Percentiles rank a stretch among this genome's conserved stretches.
Conservation (phyloP, 2,888 invertebrate genomes). For the Horisme vitalbata region DNA sequence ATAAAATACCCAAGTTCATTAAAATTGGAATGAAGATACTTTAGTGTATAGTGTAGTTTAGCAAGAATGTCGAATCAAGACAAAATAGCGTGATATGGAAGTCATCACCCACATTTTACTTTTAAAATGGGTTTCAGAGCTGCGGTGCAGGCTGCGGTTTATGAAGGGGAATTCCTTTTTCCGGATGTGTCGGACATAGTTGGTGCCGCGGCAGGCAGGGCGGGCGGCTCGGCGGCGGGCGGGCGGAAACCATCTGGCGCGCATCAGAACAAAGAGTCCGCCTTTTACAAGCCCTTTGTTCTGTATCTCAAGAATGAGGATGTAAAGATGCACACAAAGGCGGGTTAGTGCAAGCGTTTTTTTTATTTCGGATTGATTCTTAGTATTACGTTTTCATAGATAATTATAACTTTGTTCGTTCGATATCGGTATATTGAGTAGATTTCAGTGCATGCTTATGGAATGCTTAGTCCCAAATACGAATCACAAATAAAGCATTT, state of each 20-base stretch:
- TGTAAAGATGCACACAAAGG: constrained; percentile 24
- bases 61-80: too few relatives aligned
- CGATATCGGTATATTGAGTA: not conserved
- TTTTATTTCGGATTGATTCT: constrained; percentile 4
- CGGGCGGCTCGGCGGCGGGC: constrained; percentile 13
- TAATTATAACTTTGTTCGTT: not conserved
- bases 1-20: constrained; percentile 29
- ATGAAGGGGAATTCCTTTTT: constrained; percentile 37
- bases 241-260: constrained; percentile 32
- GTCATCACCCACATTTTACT: constrained; percentile 36
- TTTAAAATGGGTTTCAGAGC: constrained; percentile 39
- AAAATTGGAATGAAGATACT: constrained; percentile 31
- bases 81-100: constrained; percentile 14
- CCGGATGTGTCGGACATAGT: constrained; percentile 35
- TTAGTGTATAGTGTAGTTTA: too few relatives aligned
- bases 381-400: constrained; percentile 1
- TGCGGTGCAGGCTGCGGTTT: constrained; percentile 28
- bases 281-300: constrained; percentile 31
- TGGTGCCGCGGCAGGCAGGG: constrained; percentile 31
- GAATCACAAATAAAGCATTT: constrained; percentile 13
- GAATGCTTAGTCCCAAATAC: too few relatives aligned
- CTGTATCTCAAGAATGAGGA: constrained; percentile 22
- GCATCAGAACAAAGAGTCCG: constrained; percentile 31
- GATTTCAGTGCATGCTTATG: constrained; percentile 7
- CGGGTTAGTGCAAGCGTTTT: constrained; percentile 18